Evolutionary conservation across 2,888 invertebrate species (phyloP), one percentile per base, ranked within the genome.

Genomic region (Gnatocerus cornutus): DNA sequence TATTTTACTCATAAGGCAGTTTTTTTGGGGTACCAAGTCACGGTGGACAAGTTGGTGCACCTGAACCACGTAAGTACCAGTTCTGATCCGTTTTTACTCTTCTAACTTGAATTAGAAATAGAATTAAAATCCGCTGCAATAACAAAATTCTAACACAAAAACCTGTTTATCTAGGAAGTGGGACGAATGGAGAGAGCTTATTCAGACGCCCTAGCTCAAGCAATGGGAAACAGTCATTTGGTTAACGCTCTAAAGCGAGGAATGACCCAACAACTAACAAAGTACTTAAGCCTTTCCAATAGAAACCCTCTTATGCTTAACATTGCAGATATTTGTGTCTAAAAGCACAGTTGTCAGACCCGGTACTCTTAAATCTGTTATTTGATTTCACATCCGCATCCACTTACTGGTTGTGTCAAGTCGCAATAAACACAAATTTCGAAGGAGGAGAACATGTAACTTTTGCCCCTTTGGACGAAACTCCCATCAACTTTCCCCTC

Each of bases 1-100:
- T 97, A 92, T 84, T 89, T 97, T 88, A 93, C 96, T 0, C 97
- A 98, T 82, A 92, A 92, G 79, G 91, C 95, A 55, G 88, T 97
- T 61, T 93, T 96, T 82, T 87, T 97, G 85, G 92, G 92, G 16
- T 89, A 90, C 70, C 87, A 91, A 3, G 91, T 92, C 2, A 89
- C 90, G 52, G 89, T 90, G 0, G 92, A 93, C 76, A 90, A 90
- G 75, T 83, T 91, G 45, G 88, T 89, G 74, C 88, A 88, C 1
- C 86, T 89, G 74, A 93, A 92, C 58, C 90, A 91, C 69, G 85
- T 84, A 78, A 72, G 75, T 73, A 4, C 2, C 21, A n/a, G n/a
- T n/a, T n/a, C n/a, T n/a, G n/a, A n/a, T n/a, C n/a, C n/a, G n/a
- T n/a, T n/a, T n/a, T n/a, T n/a, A n/a, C n/a, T n/a, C n/a, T n/a